Conservation (phyloP, 2,888 invertebrate genomes). For the Bimastos eiseni region DNA sequence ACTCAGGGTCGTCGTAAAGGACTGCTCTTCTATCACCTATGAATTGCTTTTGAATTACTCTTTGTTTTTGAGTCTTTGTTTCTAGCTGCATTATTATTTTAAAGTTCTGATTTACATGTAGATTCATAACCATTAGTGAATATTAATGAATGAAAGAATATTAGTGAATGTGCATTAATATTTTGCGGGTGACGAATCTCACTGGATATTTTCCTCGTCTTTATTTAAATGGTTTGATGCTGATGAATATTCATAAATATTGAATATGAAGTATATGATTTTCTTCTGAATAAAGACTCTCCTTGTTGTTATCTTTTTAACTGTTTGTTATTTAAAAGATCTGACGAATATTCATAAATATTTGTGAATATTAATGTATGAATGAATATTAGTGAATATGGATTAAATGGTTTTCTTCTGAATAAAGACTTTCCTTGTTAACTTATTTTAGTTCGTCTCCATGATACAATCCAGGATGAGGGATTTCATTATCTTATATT, state of each 20-base stretch:
- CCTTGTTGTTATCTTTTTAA: too few relatives aligned
- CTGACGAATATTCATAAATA: background rate
- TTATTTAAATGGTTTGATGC: background rate
- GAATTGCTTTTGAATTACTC: background rate
- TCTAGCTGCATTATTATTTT: too few relatives aligned
- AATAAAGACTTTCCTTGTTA: background rate
- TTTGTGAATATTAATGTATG: background rate
- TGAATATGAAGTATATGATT: background rate
- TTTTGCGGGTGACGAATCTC: too few relatives aligned
- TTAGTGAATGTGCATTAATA: too few relatives aligned
- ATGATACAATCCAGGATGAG: constrained; percentile 99
- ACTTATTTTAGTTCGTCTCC: constrained; percentile 81
- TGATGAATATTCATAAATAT: too few relatives aligned
- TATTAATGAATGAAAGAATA: too few relatives aligned
- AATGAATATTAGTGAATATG: background rate
- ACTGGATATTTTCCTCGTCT: too few relatives aligned
- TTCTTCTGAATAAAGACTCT: background rate
- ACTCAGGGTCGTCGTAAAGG: too few relatives aligned
- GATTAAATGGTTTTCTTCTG: background rate
- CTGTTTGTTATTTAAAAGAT: too few relatives aligned
- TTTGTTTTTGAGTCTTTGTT: background rate
- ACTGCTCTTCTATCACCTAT: background rate
- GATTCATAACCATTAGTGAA: too few relatives aligned
- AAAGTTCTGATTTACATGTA: too few relatives aligned
- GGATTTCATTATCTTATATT: constrained; percentile 97